Base-by-base conservation (phyloP, 2,113 vertebrate species). In the Oreochromis niloticus region DNA sequence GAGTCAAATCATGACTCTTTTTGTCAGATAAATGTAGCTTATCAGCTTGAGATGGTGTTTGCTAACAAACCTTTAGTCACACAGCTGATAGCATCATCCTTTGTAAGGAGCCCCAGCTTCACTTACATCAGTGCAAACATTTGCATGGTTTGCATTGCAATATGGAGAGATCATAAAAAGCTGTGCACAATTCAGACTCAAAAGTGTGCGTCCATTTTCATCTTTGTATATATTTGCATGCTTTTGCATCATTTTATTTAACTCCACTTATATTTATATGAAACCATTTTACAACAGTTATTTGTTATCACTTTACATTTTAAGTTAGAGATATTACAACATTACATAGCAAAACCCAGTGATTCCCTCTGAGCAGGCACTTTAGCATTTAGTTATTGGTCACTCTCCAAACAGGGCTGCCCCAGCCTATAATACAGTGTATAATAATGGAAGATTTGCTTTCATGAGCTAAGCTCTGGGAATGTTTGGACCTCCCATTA, bases 401-500 rank as follows among this genome's bases (percentile, higher is more conserved):
- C 85, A 61, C 17, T 84, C 89, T 94, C 95, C 92, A 96, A 90
- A 92, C 78, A 88, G 84, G 79, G 39, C 86, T 79, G 75, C 92
- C 89, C 90, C 87, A 73, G 86, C 89, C 91, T 73, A 90, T 95
- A 94, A 95, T 94, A 88, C 84, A 34, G 36, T 83, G 57, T 93
- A 89, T 91, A 95, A 94, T 94, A 95, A 96, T 93, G 91, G 93
- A 95, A 96, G 93, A 96, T 96, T 96, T 96, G 93, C 94, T 95
- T 95, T 95, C 89, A 94, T 93, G 94, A 92, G 92, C 89, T 93
- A 91, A 94, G 91, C 93, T 91, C 90, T 84, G 86, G 94, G 94
- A 95, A 95, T 94, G 95, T 95, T 95, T 95, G 95, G 96, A 96
- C 96, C 95, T 96, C 95, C 96, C 95, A 96, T 95, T 95, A 94